phyloP scores from a whole-genome alignment of 2,797 vertebrate species.

The Catamblyrhynchus diadema region DNA sequence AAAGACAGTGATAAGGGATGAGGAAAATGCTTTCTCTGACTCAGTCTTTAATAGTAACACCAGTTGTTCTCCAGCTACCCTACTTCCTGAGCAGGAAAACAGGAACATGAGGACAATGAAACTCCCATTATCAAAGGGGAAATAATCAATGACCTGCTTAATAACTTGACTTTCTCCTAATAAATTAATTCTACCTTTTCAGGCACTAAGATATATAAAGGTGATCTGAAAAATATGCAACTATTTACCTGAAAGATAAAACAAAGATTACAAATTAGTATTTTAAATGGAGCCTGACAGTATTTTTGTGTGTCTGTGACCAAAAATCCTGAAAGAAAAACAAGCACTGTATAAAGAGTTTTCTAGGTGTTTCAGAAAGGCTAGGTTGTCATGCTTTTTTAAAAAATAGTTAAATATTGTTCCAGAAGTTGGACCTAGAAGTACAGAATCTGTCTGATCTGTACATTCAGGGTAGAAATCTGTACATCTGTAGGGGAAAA shows the following conservation, averaged over 20 bases:
- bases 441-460: background rate
- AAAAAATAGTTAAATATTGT: background rate
- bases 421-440: background rate
- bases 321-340: background rate
- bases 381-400: rapidly evolving
- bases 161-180: background rate
- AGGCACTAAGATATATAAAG: background rate
- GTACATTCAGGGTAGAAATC: background rate
- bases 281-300: background rate
- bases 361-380: background rate
- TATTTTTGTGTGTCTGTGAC: background rate
- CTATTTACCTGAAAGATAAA: background rate
- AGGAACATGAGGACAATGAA: background rate
- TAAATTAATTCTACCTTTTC: background rate
- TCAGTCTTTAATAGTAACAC: background rate
- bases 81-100: background rate
- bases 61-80: background rate
- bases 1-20: background rate
- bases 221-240: background rate
- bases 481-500: background rate
- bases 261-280: background rate
- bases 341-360: background rate
- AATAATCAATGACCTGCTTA: background rate
- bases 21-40: background rate
- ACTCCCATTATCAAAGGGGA: background rate